A percentile compares a stretch with the other conserved stretches of the same genome.
phyloP scores from a whole-genome alignment of 2,113 vertebrate genomes.

The Tyto alba region DNA sequence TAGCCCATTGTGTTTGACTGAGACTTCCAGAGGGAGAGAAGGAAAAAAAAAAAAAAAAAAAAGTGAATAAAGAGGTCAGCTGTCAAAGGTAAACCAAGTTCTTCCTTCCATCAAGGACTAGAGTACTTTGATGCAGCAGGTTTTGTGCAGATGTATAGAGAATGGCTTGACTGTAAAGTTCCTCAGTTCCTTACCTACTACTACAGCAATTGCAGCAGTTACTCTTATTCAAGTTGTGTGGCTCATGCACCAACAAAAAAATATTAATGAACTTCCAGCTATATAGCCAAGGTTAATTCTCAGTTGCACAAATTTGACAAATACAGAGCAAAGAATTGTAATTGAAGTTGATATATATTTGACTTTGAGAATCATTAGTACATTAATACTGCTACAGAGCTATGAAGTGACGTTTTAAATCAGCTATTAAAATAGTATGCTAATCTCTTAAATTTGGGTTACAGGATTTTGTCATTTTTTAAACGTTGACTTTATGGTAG shows the following conservation, averaged over 20 bases:
- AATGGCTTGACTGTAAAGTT: neutral
- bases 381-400: neutral
- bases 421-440: neutral
- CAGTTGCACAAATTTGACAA: neutral
- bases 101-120: neutral
- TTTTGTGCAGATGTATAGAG: neutral
- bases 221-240: neutral
- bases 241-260: neutral
- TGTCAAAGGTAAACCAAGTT: neutral
- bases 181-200: neutral
- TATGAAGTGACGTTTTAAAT: neutral
- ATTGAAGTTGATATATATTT: neutral
- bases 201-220: neutral
- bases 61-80: neutral
- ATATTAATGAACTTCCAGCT: neutral
- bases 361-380: neutral
- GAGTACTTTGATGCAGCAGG: neutral
- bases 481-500: neutral
- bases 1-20: neutral
- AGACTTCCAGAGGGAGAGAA: neutral
- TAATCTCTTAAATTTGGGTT: neutral
- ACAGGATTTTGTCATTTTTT: neutral
- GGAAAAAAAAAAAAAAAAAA: no score
- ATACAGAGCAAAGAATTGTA: neutral
- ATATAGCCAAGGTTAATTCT: neutral